A percentile compares a stretch with the other conserved stretches of the same genome.
Conservation (phyloP, 2,797 vertebrate species). For the Sebastiscus albofasciatus region DNA sequence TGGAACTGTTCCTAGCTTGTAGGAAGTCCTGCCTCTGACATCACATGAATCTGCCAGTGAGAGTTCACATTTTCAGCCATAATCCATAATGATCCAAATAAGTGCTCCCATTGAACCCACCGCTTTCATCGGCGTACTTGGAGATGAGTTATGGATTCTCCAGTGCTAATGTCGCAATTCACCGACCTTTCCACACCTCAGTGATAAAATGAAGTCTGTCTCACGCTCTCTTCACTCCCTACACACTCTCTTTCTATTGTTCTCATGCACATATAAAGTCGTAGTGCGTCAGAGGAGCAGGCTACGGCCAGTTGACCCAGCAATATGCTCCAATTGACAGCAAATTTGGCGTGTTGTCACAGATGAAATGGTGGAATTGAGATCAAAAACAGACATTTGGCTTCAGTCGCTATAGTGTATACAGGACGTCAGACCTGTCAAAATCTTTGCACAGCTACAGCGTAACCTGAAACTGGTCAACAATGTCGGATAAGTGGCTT, state of each 20-base stretch:
- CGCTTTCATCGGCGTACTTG: slow-evolving; percentile 26
- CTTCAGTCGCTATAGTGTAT: background rate
- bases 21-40: slow-evolving; percentile 11
- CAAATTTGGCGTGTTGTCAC: background rate
- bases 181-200: slow-evolving; percentile 44
- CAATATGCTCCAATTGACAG: background rate
- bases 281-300: background rate
- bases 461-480: background rate
- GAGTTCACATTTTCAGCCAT: slow-evolving; percentile 33
- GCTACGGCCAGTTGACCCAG: background rate
- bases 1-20: background rate
- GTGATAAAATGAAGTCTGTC: slow-evolving; percentile 47
- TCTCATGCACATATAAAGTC: slow-evolving; percentile 11
- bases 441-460: background rate
- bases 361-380: background rate
- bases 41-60: slow-evolving; percentile 17
- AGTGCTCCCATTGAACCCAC: slow-evolving; percentile 25
- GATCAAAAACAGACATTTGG: slow-evolving; percentile 22
- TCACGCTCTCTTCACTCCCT: slow-evolving; percentile 1
- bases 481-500: background rate
- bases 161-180: slow-evolving; percentile 32
- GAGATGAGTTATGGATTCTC: slow-evolving; percentile 49
- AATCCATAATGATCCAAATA: slow-evolving; percentile 50
- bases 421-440: background rate
- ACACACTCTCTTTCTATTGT: slow-evolving; percentile 1